Base-by-base conservation (phyloP, 2,888 invertebrate species). In the Polydrusus tereticollis region DNA sequence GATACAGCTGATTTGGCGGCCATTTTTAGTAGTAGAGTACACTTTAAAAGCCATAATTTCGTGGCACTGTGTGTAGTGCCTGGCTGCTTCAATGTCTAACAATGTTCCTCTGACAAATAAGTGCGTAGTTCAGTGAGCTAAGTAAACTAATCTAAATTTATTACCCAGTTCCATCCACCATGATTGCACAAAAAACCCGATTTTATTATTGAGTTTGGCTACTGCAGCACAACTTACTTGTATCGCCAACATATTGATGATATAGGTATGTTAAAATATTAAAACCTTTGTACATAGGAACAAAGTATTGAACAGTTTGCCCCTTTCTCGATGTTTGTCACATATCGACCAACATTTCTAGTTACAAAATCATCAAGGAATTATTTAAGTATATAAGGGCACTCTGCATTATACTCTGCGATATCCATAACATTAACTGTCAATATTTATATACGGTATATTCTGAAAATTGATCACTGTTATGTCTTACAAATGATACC, bases 101-200 rank as follows among this genome's bases (percentile, higher is more conserved):
- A 75, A 78, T 81, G 83, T 79, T 81, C 83, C 83, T 72, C 29
- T 10, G 69, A 76, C 55, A 45, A 70, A 47, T 50, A 69, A 69
- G 52, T 55, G 50, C 57, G 21, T 26, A 43, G 38, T 55, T 62
- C 23, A 36, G 21, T 52, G 50, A 64, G 8, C 60, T 76, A 75
- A 74, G 74, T 78, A 77, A 72, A 75, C 78, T 80, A 80, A 74
- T 76, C 79, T 80, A 78, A 79, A 73, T 76, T 76, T 75, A 76
- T 77, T 77, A 79, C 82, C 81, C 80, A 81, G 78, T 77, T 81
- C 81, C 82, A 76, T 80, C 79, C 81, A 91, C 90, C 90, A 71
- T 89, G 91, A 93, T 92, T 93, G 92, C 92, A 93, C 92, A 92
- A 91, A 89, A 89, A 92, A 92, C 92, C 92, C 92, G 92, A 92